Evolutionary conservation across 2,888 invertebrate genomes (phyloP).

Genomic region (Synergus japonicus): DNA sequence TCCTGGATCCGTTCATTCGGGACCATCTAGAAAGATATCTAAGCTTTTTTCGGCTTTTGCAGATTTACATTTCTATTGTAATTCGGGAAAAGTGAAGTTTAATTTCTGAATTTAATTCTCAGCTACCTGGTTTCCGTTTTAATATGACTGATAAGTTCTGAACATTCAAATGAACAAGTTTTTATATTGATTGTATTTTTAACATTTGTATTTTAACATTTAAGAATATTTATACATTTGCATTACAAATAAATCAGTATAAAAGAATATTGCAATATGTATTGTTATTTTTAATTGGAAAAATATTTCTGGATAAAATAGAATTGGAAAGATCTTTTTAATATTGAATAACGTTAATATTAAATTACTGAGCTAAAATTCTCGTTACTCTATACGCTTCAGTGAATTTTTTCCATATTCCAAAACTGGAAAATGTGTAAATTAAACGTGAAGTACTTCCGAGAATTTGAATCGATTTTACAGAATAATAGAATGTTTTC

Average conservation of each 20-base stretch:
- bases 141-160: too few species aligned
- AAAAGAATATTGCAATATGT: too few species aligned
- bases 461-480: not conserved
- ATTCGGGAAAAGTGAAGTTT: not conserved
- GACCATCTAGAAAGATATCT: not conserved
- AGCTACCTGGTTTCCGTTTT: too few species aligned
- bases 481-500: too few species aligned
- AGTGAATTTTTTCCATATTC: not conserved
- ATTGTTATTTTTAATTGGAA: too few species aligned
- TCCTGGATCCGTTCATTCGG: not conserved
- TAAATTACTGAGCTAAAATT: not conserved
- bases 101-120: not conserved
- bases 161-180: too few species aligned
- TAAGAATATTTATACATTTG: too few species aligned
- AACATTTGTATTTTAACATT: too few species aligned
- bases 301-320: too few species aligned
- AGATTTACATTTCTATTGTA: not conserved
- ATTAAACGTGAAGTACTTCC: not conserved
- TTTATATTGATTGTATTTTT: too few species aligned
- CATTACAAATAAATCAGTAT: too few species aligned
- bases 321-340: too few species aligned
- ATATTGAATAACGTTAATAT: not conserved
- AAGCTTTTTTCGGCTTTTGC: not conserved
- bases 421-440: not conserved
- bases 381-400: not conserved